Base-by-base conservation (phyloP, 2,888 invertebrate species). In the Hyppa rectilinea region DNA sequence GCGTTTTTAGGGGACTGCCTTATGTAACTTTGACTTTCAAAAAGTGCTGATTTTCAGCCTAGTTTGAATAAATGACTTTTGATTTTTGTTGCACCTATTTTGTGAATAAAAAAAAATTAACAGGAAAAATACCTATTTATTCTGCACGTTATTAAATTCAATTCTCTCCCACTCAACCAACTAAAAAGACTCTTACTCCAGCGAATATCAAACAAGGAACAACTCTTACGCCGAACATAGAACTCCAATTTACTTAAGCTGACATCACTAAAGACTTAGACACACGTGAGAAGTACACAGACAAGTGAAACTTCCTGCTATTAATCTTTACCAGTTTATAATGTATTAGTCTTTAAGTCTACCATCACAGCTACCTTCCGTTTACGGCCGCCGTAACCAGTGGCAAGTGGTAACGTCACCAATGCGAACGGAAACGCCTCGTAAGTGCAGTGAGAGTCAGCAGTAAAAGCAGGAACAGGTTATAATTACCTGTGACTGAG, bases 251-350 rank as follows among this genome's bases (percentile, higher is more conserved):
- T 64, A 64, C 45, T 58, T 45, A 55, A 47, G n/a, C 36, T 26
- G 38, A 66, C 34, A 75, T 34, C 14, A 26, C 4, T n/a, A n/a
- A 36, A 56, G 1, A n/a, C 55, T n/a, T 26, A 53, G 45, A 14
- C n/a, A n/a, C n/a, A n/a, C 23, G 38, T 45, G 23, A 4, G n/a
- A n/a, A n/a, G 34, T 23, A 43, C 29, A 63, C 1, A 14, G 45
- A 59, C 40, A 66, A 73, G 74, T 63, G 63, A 78, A 58, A 78
- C 71, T 81, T 81, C 73, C 71, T 69, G 50, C 47, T 52, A 58
- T 71, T 68, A 20, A 17, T 34, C 2, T 45, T n/a, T 43, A 63
- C n/a, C n/a, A n/a, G n/a, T n/a, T n/a, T n/a, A n/a, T n/a, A n/a
- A n/a, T n/a, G n/a, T n/a, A n/a, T n/a, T 68, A 20, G n/a, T 34